Conservation (phyloP, 2,113 vertebrate species). For the Talpa occidentalis region DNA sequence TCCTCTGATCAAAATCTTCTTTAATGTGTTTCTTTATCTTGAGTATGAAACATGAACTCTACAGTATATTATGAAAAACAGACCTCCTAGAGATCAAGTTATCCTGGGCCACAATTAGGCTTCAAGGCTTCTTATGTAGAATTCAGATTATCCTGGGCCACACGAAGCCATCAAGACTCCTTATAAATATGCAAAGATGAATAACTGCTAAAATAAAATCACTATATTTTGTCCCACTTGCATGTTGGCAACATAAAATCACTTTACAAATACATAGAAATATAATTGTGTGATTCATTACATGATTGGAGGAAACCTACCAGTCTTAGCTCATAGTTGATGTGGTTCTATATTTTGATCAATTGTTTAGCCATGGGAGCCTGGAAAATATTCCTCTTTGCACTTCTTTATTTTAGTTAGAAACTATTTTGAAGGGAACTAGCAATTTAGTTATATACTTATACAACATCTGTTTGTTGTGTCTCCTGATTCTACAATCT, state of each 20-base stretch:
- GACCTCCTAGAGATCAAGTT: not conserved
- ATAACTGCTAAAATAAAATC: not conserved
- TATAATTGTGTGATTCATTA: not conserved
- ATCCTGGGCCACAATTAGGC: not conserved
- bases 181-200: not conserved
- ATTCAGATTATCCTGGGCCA: not conserved
- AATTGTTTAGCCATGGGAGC: not conserved
- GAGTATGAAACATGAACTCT: not conserved
- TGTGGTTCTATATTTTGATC: not conserved
- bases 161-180: not conserved
- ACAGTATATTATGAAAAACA: not conserved
- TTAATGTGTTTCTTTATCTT: not conserved
- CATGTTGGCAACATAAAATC: not conserved
- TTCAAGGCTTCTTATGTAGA: not conserved
- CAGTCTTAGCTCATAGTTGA: not conserved
- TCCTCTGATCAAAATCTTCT: not conserved
- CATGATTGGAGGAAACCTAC: not conserved
- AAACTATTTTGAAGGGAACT: not conserved
- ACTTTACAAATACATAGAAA: not conserved
- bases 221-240: not conserved
- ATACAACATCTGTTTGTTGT: not conserved
- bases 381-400: not conserved
- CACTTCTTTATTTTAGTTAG: not conserved
- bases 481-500: not conserved
- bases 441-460: not conserved